These are phyloP conservation scores for Armadillidium nasatum DNA, from an alignment of 1,140 invertebrate genomes.

Conservation along the genomic window DNA sequence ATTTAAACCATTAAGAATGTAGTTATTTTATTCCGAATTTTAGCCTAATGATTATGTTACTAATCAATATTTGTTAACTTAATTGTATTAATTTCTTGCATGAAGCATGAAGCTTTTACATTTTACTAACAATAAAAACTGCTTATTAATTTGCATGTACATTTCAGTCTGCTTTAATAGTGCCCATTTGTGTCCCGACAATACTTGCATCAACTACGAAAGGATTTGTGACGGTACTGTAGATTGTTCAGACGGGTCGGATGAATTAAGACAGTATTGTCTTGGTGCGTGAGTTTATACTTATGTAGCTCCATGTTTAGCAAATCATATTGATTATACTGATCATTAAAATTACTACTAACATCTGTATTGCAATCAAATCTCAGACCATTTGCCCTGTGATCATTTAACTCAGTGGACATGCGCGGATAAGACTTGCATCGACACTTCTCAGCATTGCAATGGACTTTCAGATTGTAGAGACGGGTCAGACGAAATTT, in stretches of 20 bases:
- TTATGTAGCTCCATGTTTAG: not conserved
- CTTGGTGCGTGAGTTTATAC: conserved; percentile 30
- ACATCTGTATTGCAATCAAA: not conserved
- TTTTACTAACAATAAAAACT: too few species aligned
- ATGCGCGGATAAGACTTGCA: conserved; percentile 47
- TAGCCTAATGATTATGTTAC: too few species aligned
- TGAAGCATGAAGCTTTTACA: too few species aligned
- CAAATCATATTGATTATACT: not conserved
- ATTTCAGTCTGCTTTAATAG: conserved; percentile 42
- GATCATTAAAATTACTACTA: not conserved
- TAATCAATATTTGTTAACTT: too few species aligned
- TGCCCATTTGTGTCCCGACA: conserved; percentile 48
- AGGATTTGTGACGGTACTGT: conserved; percentile 47
- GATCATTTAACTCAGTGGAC: conserved; percentile 46
- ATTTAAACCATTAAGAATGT: too few species aligned
- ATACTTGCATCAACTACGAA: conserved; percentile 46
- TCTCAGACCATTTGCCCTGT: not conserved
- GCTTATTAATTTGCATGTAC: not conserved
- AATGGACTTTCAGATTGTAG: conserved; percentile 48
- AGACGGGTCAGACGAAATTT: conserved; percentile 49
- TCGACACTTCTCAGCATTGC: conserved; percentile 45
- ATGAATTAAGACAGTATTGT: conserved; percentile 46
- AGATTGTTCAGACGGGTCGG: conserved; percentile 48
- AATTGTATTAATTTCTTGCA: too few species aligned
- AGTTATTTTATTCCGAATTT: too few species aligned